Percentiles rank a stretch among this genome's conserved stretches.
These are phyloP conservation scores for Pseudococcus longispinus DNA, from an alignment of 2,888 invertebrate genomes.

Conservation along the genomic window DNA sequence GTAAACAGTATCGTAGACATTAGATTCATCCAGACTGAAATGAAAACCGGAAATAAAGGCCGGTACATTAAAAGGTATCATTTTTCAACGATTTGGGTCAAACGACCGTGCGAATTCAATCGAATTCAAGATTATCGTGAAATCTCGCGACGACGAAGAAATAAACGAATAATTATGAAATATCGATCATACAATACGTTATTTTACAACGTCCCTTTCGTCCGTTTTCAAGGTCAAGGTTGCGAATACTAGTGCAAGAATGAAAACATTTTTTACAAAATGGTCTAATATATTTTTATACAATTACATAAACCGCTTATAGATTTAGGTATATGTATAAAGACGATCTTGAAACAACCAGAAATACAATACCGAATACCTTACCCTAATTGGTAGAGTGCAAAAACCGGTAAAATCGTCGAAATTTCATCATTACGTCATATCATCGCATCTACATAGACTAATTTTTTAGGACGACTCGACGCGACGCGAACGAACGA, in stretches of 20 bases:
- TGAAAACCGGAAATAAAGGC: constrained; percentile 38
- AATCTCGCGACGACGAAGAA: background rate
- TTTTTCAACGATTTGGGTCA: constrained; percentile 19
- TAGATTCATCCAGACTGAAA: background rate
- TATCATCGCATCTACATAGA: background rate
- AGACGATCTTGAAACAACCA: constrained; percentile 36
- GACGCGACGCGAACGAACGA: too few relatives aligned
- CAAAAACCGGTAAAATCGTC: constrained; percentile 14
- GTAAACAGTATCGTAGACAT: background rate
- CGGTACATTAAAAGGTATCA: background rate
- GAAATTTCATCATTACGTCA: background rate
- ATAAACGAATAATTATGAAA: background rate
- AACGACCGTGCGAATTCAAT: constrained; percentile 28
- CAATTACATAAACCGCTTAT: constrained; percentile 1
- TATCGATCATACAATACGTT: background rate
- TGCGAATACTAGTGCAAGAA: background rate
- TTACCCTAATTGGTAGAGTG: background rate
- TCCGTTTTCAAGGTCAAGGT: background rate
- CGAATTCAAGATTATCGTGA: constrained; percentile 2
- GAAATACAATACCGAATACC: background rate
- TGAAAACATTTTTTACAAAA: background rate
- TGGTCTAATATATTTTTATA: background rate
- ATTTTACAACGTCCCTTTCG: background rate
- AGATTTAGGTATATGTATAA: background rate
- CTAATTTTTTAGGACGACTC: background rate